Percentiles rank a stretch among this genome's conserved stretches.
Conservation (phyloP, 2,113 vertebrate genomes). For the Puntigrus tetrazona region DNA sequence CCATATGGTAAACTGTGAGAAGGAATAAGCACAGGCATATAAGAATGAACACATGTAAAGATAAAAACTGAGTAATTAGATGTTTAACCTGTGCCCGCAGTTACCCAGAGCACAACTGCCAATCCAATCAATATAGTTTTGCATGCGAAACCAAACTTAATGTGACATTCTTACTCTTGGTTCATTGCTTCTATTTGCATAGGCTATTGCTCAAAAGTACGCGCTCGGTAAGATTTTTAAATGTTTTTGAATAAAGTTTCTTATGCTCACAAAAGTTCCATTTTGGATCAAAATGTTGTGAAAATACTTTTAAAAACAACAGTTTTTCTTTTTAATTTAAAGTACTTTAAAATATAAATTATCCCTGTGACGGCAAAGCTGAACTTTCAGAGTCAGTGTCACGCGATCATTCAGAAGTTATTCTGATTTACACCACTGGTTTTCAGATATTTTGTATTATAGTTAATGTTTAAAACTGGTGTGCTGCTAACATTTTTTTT, state of each 20-base stretch:
- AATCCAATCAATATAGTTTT: background rate
- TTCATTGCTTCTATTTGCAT: background rate
- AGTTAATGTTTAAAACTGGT: background rate
- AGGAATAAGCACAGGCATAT: background rate
- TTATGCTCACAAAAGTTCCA: background rate
- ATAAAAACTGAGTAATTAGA: background rate
- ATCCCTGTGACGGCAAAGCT: background rate
- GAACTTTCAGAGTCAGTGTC: background rate
- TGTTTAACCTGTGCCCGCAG: background rate
- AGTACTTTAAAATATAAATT: background rate
- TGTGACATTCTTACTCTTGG: background rate
- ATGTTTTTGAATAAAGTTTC: background rate
- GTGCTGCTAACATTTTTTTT: background rate
- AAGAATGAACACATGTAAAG: background rate
- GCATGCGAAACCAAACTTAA: background rate
- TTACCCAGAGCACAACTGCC: background rate
- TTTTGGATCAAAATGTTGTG: background rate
- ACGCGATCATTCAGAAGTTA: background rate
- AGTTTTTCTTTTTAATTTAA: background rate
- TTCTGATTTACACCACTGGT: background rate
- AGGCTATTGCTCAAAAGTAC: background rate
- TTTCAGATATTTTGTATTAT: background rate
- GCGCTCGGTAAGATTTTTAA: too few relatives aligned
- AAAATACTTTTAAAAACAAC: background rate
- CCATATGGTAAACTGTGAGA: constrained; percentile 9